phyloP scores from a whole-genome alignment of 2,113 vertebrate genomes.

The Formicarius rufipectus region DNA sequence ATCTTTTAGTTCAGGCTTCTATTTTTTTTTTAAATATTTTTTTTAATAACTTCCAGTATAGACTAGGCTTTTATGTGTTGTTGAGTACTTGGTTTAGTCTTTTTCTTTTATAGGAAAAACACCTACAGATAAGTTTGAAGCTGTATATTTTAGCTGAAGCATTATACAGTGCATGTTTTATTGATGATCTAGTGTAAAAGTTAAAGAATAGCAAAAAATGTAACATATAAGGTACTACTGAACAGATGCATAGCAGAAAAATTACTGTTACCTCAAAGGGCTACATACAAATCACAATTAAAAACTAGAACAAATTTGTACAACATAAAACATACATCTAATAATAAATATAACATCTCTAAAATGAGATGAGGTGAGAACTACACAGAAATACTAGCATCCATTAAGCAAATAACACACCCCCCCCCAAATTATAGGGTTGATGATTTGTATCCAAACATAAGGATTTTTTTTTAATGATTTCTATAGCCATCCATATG shows the following conservation, averaged over 20 bases:
- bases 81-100: background rate
- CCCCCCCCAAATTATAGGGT: background rate
- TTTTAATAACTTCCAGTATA: background rate
- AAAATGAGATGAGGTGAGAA: background rate
- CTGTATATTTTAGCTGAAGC: background rate
- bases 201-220: background rate
- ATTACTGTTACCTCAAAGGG: background rate
- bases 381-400: background rate
- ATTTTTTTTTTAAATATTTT: background rate
- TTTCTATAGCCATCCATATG: background rate
- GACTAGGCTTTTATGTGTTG: background rate
- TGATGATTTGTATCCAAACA: background rate
- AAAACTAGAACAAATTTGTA: background rate
- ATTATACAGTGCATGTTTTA: background rate
- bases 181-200: background rate
- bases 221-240: background rate
- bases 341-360: background rate
- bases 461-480: accelerated
- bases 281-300: background rate
- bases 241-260: background rate
- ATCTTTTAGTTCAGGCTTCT: background rate
- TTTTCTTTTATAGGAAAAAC: background rate
- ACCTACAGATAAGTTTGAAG: background rate
- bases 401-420: background rate
- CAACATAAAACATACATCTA: background rate